phyloP scores from a whole-genome alignment of 2,888 invertebrate species.

The Tuta absoluta region DNA sequence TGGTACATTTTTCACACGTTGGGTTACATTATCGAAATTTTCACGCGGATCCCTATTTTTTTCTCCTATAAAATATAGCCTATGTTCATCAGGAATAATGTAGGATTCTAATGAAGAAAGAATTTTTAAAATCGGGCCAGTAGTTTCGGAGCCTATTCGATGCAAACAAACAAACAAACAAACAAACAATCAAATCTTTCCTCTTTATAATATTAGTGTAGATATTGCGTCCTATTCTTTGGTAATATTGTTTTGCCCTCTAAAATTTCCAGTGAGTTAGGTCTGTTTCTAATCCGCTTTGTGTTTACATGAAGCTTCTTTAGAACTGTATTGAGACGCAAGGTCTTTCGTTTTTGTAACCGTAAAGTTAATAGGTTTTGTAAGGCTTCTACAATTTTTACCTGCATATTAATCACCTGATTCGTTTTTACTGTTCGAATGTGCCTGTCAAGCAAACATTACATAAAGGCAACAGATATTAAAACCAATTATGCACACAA shows the following conservation, averaged over 20 bases:
- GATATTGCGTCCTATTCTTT: background rate
- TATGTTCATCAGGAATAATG: too few relatives aligned
- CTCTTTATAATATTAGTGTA: too few relatives aligned
- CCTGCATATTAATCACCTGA: background rate
- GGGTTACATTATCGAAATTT: too few relatives aligned
- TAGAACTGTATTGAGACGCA: background rate
- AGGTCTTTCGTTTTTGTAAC: slow-evolving; percentile 2
- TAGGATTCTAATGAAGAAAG: too few relatives aligned
- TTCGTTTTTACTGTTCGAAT: background rate
- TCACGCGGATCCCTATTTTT: too few relatives aligned
- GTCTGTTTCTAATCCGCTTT: background rate
- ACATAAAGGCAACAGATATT: background rate
- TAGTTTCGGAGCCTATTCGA: too few relatives aligned
- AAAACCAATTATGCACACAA: background rate
- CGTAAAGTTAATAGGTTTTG: background rate
- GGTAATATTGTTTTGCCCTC: background rate
- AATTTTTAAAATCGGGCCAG: too few relatives aligned
- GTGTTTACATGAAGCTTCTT: background rate
- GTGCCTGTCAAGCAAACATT: background rate
- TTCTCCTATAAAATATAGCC: too few relatives aligned
- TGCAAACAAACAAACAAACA: too few relatives aligned
- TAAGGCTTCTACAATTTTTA: slow-evolving; percentile 9
- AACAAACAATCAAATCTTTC: too few relatives aligned
- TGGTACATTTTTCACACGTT: too few relatives aligned
- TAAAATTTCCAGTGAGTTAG: background rate